Evolutionary conservation across 1,140 invertebrate genomes (phyloP).

Genomic region (Uloborus diversus): DNA sequence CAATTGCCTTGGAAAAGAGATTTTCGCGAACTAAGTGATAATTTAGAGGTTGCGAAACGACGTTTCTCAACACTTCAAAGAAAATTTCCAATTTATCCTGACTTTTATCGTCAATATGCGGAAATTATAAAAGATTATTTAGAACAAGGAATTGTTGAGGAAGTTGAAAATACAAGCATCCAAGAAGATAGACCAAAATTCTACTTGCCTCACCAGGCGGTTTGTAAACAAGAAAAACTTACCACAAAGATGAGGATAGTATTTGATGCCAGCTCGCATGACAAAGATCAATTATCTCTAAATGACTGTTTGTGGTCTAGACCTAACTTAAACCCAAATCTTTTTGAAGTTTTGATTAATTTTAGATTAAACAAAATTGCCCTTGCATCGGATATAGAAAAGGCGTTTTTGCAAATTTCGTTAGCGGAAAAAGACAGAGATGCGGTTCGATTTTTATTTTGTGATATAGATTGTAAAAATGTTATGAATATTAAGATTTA

Average conservation of each 20-base stretch:
- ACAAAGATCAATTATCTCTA: conserved; percentile 16
- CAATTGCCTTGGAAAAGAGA: not conserved
- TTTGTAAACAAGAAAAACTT: not conserved
- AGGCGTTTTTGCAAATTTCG: conserved; percentile 40
- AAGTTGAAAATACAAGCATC: not conserved
- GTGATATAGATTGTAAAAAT: too few species aligned
- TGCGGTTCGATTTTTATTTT: conserved; percentile 6
- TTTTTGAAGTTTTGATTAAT: conserved; percentile 11
- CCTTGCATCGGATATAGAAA: too few species aligned
- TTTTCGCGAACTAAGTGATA: not conserved
- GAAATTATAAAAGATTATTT: not conserved
- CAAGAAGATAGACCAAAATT: not conserved
- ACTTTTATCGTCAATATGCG: too few species aligned
- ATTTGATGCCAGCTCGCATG: conserved; percentile 12
- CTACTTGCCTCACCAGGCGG: not conserved
- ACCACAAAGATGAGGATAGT: conserved; percentile 24
- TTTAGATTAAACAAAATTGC: conserved; percentile 35
- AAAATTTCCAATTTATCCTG: too few species aligned
- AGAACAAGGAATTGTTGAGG: not conserved
- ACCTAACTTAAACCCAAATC: conserved; percentile 24
- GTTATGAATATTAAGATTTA: too few species aligned
- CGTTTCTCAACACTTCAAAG: too few species aligned
- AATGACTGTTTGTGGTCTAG: conserved; percentile 50
- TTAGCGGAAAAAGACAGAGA: conserved; percentile 4
- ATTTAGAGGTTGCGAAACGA: not conserved